Percentiles rank a stretch among this genome's conserved stretches.
These are phyloP conservation scores for Drosophila paracracens DNA, from an alignment of 2,888 invertebrate genomes.

Conservation along the genomic window DNA sequence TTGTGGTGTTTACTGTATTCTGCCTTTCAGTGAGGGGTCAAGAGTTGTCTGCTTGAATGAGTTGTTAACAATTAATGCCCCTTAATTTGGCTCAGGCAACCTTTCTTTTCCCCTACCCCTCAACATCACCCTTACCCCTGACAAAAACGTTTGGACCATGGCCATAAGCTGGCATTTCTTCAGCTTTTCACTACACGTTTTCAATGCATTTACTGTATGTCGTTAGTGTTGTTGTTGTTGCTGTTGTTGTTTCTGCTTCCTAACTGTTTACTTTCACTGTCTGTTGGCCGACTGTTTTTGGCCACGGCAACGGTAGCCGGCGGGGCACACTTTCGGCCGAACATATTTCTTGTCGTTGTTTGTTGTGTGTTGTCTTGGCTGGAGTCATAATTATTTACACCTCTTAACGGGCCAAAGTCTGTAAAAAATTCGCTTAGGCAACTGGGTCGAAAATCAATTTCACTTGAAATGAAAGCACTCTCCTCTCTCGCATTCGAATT, in stretches of 20 bases:
- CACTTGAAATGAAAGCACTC: constrained; percentile 76
- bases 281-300: constrained; percentile 52
- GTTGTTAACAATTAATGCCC: constrained; percentile 40
- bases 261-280: constrained; percentile 78
- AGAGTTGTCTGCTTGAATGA: constrained; percentile 51
- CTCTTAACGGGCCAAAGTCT: constrained; percentile 63
- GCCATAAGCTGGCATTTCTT: constrained; percentile 60
- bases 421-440: constrained; percentile 65
- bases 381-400: constrained; percentile 77
- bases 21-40: constrained; percentile 36
- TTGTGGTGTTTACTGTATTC: constrained; percentile 50
- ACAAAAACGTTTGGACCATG: constrained; percentile 46
- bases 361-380: constrained; percentile 35
- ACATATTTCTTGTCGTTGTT: constrained; percentile 47
- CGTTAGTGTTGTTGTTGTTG: constrained; percentile 26
- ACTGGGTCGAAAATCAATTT: constrained; percentile 80
- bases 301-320: constrained; percentile 61
- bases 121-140: neutral
- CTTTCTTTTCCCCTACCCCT: constrained; percentile 2
- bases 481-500: constrained; percentile 25
- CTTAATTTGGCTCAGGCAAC: constrained; percentile 39
- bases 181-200: constrained; percentile 67
- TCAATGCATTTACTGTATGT: constrained; percentile 51
- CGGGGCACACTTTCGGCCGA: constrained; percentile 57
- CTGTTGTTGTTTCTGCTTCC: constrained; percentile 46